Evolutionary conservation across 2,113 vertebrate species (phyloP), one percentile per base, ranked within the genome.

Genomic region (Cisticola juncidis): DNA sequence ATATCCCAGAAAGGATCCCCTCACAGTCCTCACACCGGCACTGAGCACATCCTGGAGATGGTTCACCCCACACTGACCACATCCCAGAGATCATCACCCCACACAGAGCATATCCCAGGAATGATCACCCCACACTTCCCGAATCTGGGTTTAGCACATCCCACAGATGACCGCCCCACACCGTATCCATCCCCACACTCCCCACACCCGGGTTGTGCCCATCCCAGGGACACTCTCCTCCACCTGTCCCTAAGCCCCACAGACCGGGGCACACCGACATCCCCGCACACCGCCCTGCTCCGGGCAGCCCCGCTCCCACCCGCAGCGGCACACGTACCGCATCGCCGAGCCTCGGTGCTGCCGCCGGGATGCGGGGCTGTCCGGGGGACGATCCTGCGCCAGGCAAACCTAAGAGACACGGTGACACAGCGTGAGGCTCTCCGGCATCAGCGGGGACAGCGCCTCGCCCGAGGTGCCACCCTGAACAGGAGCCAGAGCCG

Each of bases 381-480:
- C 65, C 80, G 9, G 33, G 11, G 4, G 23, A 48, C 24, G 79
- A 60, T 85, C 83, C 66, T 20, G 51, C n/a, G 4, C 71, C 76
- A 74, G 76, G 51, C 45, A 24, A 35, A 91, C 80, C 87, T 74
- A 93, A 10, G 84, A 22, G 80, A 85, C 69, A 88, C 16, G 40
- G 29, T 36, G 79, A 88, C 9, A 88, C 74, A 77, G 78, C 38
- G 33, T 48, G 57, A 83, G 85, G 47, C 45, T 45, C 74, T 40
- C 40, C 69, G 24, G 64, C 79, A 69, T 17, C 79, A 38, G 51
- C n/a, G 24, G 61, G 56, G 93, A 86, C 56, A 53, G 90, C 33
- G 62, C 81, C 85, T 80, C 42, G 17, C 53, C 68, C 47, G 9
- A 61, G 38, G 53, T 76, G 77, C 33, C 77, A 71, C 44, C 38